Conservation (phyloP, 2,113 vertebrate genomes). For the Gallinago jamesoni region DNA sequence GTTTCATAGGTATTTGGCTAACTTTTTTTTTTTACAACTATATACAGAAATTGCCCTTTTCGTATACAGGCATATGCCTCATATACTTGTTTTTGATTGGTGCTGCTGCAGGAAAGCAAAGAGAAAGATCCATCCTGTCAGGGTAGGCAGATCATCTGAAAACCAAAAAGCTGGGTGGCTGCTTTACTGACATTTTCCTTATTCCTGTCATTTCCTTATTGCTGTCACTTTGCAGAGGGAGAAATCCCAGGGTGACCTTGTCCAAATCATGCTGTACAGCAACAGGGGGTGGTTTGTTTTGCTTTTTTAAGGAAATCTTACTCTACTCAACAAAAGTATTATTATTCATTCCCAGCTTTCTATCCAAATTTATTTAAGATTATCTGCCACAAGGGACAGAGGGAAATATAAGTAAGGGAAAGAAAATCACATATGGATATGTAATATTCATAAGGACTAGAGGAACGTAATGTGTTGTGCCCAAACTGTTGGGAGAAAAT, state of each 20-base stretch:
- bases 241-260: neutral
- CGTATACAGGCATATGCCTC: neutral
- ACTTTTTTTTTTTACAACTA: neutral
- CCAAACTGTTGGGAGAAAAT: neutral
- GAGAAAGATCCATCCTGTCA: neutral
- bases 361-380: neutral
- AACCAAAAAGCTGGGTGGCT: neutral
- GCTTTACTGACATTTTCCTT: neutral
- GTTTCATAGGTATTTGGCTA: neutral
- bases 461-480: neutral
- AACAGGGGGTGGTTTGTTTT: rapidly evolving
- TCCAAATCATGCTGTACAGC: neutral
- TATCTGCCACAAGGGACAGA: neutral
- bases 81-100: neutral
- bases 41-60: neutral
- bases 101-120: neutral
- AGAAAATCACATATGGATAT: neutral
- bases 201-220: neutral
- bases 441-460: neutral
- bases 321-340: neutral
- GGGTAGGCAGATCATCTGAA: neutral
- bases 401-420: neutral
- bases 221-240: neutral
- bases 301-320: neutral
- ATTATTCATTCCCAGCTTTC: neutral